These are phyloP conservation scores for Podiceps cristatus DNA, from an alignment of 2,113 vertebrate species.

Conservation along the genomic window DNA sequence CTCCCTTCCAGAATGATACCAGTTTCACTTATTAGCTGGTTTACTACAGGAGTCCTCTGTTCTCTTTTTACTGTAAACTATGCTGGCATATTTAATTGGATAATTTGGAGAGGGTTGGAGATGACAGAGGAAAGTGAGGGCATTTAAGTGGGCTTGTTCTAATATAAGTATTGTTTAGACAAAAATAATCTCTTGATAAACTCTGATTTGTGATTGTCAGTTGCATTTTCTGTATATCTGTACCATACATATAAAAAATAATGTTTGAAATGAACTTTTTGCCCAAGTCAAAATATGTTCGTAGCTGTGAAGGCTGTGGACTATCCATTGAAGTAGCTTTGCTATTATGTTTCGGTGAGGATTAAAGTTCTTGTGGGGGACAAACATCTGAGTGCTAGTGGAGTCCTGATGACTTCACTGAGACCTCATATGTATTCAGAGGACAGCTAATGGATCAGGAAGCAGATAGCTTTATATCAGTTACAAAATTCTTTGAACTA, in stretches of 20 bases:
- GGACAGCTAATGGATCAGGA: background rate
- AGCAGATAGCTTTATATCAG: background rate
- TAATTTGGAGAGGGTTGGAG: background rate
- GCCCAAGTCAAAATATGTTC: background rate
- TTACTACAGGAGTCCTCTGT: background rate
- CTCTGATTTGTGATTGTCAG: background rate
- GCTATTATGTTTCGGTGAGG: background rate
- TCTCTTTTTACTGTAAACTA: background rate
- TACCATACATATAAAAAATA: background rate
- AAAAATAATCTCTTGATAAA: background rate
- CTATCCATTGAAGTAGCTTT: background rate
- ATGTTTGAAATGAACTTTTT: background rate
- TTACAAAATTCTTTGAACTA: background rate
- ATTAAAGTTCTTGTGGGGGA: background rate
- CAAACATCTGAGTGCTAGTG: background rate
- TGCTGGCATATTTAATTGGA: background rate
- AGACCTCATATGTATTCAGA: background rate
- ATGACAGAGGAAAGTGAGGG: background rate
- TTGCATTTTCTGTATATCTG: background rate
- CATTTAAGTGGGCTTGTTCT: background rate
- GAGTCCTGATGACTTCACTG: background rate
- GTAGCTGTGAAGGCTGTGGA: background rate
- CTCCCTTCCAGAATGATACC: background rate
- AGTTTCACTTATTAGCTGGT: background rate
- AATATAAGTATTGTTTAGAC: background rate